Evolutionary conservation across 2,888 invertebrate species (phyloP), one percentile per base, ranked within the genome.

Genomic region (Cacoxenus indagator): DNA sequence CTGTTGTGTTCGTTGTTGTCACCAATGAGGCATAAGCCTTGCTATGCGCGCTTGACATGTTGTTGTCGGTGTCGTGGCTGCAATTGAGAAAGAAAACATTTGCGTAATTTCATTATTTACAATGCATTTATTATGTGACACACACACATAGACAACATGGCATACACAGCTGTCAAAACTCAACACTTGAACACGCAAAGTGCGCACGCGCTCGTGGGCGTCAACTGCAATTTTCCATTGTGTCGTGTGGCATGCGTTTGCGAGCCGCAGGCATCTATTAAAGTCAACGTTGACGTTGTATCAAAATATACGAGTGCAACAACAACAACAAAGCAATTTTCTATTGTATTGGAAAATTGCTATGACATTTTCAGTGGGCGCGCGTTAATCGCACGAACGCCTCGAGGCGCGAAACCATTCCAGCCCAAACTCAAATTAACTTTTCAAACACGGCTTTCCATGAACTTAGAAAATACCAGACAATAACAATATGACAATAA

Each of bases 11-110:
- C 43, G 27, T 61, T 55, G 65, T 61, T 65, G 62, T 65, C 51
- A 48, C 26, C 29, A 57, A 14, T 14, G 57, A 57, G 8, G 61
- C 45, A 62, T 45, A 26, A 5, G 61, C 26, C 31, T 62, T 54
- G 27, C 19, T 51, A 5, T 37, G 62, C n/a, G 17, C 31, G 26
- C 62, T 62, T n/a, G 59, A 61, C 61, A 71, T 64, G 62, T 73
- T 74, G 70, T 75, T 77, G 31, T 75, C 75, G 17, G 75, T 72
- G 45, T 65, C 73, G 31, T 69, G 68, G 64, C 78, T 77, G 73
- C 17, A 67, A 67, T 45, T 22, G n/a, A 17, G n/a, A 46, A 51
- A 22, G 22, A 4, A 51, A 51, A 51, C 4, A 8, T 22, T 22
- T 5, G 6, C 8, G 8, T 6, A 22, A 5, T 3, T 9, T 22